Percentiles rank a stretch among this genome's conserved stretches.
phyloP scores from a whole-genome alignment of 1,140 invertebrate genomes.

The Apis mellifera region Amel_HAv3.1 CM009941.2:1582001-1582500 shows the following conservation, averaged over 20 bases:
- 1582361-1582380: conserved; percentile 3
- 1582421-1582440: conserved; percentile 60
- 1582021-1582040: too few species aligned
- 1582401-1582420: conserved; percentile 75
- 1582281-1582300: conserved; percentile 38
- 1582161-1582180: conserved; percentile 36
- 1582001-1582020: too few species aligned
- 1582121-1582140: conserved; percentile 15
- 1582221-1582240: too few species aligned
- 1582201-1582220: background rate
- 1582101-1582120: conserved; percentile 59
- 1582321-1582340: background rate
- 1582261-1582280: conserved; percentile 31
- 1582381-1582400: conserved; percentile 76
- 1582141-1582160: conserved; percentile 79
- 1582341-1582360: background rate
- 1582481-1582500: too few species aligned
- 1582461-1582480: too few species aligned
- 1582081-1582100: conserved; percentile 82
- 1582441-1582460: conserved; percentile 21
- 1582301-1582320: conserved; percentile 58
- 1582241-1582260: conserved; percentile 15
- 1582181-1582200: conserved; percentile 8
- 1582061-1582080: background rate
- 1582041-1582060: too few species aligned